These are phyloP conservation scores for Lampris incognitus DNA, from an alignment of 2,113 vertebrate genomes.

Conservation along the genomic window DNA sequence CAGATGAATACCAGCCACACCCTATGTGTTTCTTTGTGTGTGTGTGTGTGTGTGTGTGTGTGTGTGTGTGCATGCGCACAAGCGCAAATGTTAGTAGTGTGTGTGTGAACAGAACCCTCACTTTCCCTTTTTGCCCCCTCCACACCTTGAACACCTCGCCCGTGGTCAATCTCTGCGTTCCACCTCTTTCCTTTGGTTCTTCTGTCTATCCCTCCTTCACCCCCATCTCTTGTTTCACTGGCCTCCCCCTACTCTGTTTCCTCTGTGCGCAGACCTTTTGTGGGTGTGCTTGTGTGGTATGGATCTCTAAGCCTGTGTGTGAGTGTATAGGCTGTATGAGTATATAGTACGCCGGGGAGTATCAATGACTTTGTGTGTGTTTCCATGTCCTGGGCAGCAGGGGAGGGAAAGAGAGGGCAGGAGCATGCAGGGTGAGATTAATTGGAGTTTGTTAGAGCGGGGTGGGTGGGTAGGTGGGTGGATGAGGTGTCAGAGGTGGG, in stretches of 20 bases:
- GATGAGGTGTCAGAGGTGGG: conserved; percentile 1
- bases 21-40: conserved; percentile 46
- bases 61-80: not conserved
- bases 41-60: conserved; percentile 33
- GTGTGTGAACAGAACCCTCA: conserved; percentile 20
- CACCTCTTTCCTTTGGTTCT: conserved; percentile 23
- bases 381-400: conserved; percentile 28
- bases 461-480: too few relatives aligned
- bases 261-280: conserved; percentile 8
- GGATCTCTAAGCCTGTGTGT: conserved; percentile 12
- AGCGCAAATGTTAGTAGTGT: not conserved
- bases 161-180: conserved; percentile 30
- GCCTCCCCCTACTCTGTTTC: conserved; percentile 18
- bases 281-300: conserved; percentile 9
- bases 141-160: conserved; percentile 47
- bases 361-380: not conserved
- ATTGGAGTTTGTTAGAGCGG: too few relatives aligned
- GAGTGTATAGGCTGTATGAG: not conserved
- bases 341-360: too few relatives aligned
- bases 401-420: not conserved
- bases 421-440: conserved; percentile 19
- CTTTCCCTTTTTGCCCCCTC: conserved; percentile 31
- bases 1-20: conserved; percentile 76
- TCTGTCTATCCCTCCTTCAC: conserved; percentile 17
- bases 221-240: conserved; percentile 23